Base-by-base conservation (phyloP, 2,113 vertebrate species). In the Antigone vipio region DNA sequence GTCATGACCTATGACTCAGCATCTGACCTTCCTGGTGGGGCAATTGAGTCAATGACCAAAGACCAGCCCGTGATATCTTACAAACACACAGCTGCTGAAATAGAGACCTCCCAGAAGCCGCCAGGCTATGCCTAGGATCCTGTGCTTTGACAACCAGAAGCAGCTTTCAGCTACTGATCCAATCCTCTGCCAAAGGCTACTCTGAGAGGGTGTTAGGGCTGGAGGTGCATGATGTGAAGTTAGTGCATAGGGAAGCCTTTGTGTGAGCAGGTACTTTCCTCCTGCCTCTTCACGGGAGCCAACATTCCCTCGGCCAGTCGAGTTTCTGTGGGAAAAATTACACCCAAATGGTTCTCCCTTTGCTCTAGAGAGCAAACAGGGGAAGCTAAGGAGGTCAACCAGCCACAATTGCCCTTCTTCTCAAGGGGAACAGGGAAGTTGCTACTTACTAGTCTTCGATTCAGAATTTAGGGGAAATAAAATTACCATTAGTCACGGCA, bases 221-320 rank as follows among this genome's bases (percentile, higher is more conserved):
- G 73, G 66, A 47, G 71, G 2, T 27, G 30, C 6, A 1, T 0
- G 2, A 73, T 77, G 73, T 29, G 27, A 2, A 74, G 55, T 22
- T 8, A 49, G 12, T 9, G 2, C n/a, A 5, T 16, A 34, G 58
- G 26, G 71, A 59, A 75, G 47, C 7, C 26, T 87, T 50, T 47
- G 53, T 30, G 55, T 34, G 16, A 56, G 53, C 30, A 34, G 68
- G 32, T 16, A 15, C 77, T 38, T 73, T 38, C 35, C 9, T 64
- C 14, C 50, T 50, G 35, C 16, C 40, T 75, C 18, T 21, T 81
- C 22, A 3, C 17, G 14, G 32, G 27, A 92, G 26, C 27, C 63
- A 64, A 53, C 9, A 0, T 5, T 76, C 11, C 27, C 45, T 56
- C 0, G 0, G 18, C 22, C 20, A 9, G n/a, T 17, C 0, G 12